phyloP scores from a whole-genome alignment of 2,888 invertebrate genomes.

The Synanthedon myopaeformis region DNA sequence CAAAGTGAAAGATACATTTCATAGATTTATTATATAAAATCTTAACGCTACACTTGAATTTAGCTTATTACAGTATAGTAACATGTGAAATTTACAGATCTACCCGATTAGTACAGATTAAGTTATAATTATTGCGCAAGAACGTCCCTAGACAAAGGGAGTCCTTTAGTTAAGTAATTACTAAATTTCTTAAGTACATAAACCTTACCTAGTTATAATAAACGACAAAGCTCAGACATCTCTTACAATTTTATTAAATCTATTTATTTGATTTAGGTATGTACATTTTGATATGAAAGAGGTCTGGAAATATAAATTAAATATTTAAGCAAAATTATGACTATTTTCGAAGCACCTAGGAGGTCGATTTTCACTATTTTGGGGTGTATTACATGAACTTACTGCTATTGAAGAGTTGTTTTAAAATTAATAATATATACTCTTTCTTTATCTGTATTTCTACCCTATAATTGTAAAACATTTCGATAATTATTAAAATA shows the following conservation, averaged over 20 bases:
- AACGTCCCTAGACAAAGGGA: slow-evolving; percentile 38
- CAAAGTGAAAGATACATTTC: slow-evolving; percentile 56
- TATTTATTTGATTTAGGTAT: slow-evolving; percentile 53
- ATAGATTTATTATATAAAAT: slow-evolving; percentile 71
- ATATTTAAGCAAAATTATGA: slow-evolving; percentile 42
- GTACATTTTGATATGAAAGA: slow-evolving; percentile 64
- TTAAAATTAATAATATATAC: too few relatives aligned
- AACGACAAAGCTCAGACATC: slow-evolving; percentile 69
- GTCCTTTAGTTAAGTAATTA: slow-evolving; percentile 39
- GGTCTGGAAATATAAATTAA: slow-evolving; percentile 37
- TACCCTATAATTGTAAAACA: too few relatives aligned
- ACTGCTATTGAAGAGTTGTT: too few relatives aligned
- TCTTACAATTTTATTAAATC: slow-evolving; percentile 46
- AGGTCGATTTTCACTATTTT: too few relatives aligned
- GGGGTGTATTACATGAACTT: too few relatives aligned
- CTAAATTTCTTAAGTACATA: slow-evolving; percentile 56
- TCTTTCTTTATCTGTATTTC: too few relatives aligned
- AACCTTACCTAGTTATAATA: slow-evolving; percentile 52
- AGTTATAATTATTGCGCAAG: slow-evolving; percentile 67
- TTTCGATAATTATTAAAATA: background rate
- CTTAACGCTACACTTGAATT: slow-evolving; percentile 63
- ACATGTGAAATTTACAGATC: slow-evolving; percentile 68
- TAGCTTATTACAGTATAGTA: slow-evolving; percentile 59
- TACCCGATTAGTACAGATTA: slow-evolving; percentile 61
- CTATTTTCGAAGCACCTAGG: slow-evolving; percentile 40